Evolutionary conservation across 1,140 invertebrate genomes (phyloP), one percentile per base, ranked within the genome.

Genomic region (Pachyrhynchus sulphureomaculatus): DNA sequence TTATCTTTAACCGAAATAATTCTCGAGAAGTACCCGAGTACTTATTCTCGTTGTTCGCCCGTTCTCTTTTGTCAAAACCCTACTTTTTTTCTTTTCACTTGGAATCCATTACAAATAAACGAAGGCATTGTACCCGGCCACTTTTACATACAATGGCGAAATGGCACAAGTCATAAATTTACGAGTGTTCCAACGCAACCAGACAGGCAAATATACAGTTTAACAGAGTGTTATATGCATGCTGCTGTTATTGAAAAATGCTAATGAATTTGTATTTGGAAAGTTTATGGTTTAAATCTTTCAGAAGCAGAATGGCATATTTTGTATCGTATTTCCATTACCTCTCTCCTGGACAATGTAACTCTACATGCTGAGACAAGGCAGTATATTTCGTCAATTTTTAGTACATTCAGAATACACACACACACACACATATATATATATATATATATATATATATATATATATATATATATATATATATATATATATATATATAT

Each of bases 111-210:
- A 37, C 48, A 37, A 32, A 49, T 29, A 49, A 37, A 21, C 48
- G 20, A 37, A 37, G 34, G 17, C 48, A 52, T 52, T 52, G 48
- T 52, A 15, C 34, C 32, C 18, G 34, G 17, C 34, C 36, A 44
- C 44, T 53, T 29, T 53, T 61, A 29, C 26, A 29, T 9, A 52
- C 33, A 44, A 52, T 47, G 41, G 58, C 29, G 37, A 42, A 53
- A 52, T 34, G 39, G 49, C 58, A 52, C 58, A 44, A 53, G 49
- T 41, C 39, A 51, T 52, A 61, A 61, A 61, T 61, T 41, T 61
- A 37, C 33, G 23, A 39, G 36, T 37, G 18, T 39, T 52, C 49
- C 55, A 32, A 44, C 37, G 33, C 53, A 48, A 32, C 23, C 26
- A 32, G 45, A 48, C 24, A 48, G 15, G 29, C 48, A 29, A 52